Conservation (phyloP, 2,797 vertebrate species). For the Brachymystax lenok region DNA sequence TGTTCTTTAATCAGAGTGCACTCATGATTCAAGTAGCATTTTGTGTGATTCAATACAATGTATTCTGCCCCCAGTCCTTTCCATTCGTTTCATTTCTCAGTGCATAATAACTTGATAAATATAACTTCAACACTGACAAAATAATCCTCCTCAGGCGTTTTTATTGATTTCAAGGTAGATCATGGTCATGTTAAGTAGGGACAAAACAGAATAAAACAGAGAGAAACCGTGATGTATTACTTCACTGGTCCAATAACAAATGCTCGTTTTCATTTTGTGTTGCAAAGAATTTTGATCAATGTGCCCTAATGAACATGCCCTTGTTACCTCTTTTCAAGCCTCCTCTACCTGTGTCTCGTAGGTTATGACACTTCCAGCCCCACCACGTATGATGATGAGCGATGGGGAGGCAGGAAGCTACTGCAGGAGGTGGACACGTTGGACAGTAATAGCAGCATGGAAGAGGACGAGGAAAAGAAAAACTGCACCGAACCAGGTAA, state of each 20-base stretch:
- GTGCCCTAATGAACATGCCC: not conserved
- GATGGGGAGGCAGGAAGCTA: constrained; percentile 80
- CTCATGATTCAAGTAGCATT: not conserved
- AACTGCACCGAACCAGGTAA: constrained; percentile 93
- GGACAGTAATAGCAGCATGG: constrained; percentile 62
- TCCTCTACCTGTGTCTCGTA: constrained; percentile 42
- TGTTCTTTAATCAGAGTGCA: not conserved
- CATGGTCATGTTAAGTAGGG: not conserved
- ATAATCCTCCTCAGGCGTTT: not conserved
- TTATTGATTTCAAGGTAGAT: too few species aligned
- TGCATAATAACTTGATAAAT: not conserved
- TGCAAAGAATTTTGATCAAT: not conserved
- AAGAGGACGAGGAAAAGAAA: constrained; percentile 67
- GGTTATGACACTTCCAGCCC: constrained; percentile 72
- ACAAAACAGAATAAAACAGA: not conserved
- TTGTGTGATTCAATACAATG: not conserved
- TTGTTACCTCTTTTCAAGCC: not conserved
- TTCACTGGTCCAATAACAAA: too few species aligned
- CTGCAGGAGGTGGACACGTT: constrained; percentile 71
- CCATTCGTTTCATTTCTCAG: not conserved
- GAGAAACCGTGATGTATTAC: too few species aligned
- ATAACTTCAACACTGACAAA: not conserved
- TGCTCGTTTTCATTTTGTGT: not conserved
- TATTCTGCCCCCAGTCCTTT: not conserved
- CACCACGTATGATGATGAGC: constrained; percentile 57